Evolutionary conservation across 2,888 invertebrate species (phyloP), one percentile per base, ranked within the genome.

Genomic region (Drosophila flavopinicola): DNA sequence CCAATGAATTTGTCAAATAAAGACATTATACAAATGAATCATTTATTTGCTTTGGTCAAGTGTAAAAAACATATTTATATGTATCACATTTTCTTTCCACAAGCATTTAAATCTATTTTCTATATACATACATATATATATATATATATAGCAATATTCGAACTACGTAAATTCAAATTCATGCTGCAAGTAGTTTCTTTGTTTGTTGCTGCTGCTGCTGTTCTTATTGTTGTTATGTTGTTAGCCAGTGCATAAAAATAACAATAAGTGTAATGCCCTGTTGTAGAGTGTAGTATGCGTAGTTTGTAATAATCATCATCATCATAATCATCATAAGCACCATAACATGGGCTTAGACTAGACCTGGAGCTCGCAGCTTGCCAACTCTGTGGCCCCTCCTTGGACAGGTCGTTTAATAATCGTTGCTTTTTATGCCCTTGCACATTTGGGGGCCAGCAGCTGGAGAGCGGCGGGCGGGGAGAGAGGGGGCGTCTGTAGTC

Each of bases 181-280:
- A 24, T 20, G n/a, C 3, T 32, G 9, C 20, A 17, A 54, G 41
- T 60, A 27, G 53, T 45, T 56, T 35, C 20, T n/a, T 41, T 44
- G 41, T 35, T 38, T 29, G 27, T 15, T n/a, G n/a, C n/a, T n/a
- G n/a, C n/a, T n/a, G n/a, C n/a, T n/a, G n/a, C n/a, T 49, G 20
- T 17, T 32, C 33, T 30, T 57, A 13, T 25, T 45, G 30, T 32
- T 58, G 17, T 6, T n/a, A 6, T 24, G 38, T 42, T 54, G 51
- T 37, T 33, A 7, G 37, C 6, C 17, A 73, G 57, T 77, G 78
- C 80, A 80, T 66, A 54, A 80, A 58, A 60, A 84, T 86, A 69
- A 86, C 78, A 73, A 64, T 84, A 80, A 76, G 61, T 76, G 80
- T 79, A 79, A 84, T 72, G 64, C 59, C 39, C 66, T 72, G 35